Percentiles rank a stretch among this genome's conserved stretches.
phyloP scores from a whole-genome alignment of 2,888 invertebrate genomes.

The Drosophila neonasuta region DNA sequence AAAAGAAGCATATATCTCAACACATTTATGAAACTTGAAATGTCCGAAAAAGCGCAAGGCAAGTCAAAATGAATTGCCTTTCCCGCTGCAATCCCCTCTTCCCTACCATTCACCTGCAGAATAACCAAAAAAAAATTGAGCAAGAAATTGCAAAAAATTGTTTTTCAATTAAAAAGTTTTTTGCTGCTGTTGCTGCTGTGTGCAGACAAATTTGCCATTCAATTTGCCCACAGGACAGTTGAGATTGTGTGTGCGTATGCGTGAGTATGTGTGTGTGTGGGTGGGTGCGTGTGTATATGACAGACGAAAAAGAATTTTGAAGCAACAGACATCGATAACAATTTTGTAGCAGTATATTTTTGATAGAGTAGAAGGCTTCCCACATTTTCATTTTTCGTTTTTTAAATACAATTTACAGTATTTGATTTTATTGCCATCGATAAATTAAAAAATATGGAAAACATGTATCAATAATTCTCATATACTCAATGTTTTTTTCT shows the following conservation, averaged over 20 bases:
- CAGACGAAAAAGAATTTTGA: conserved; percentile 25
- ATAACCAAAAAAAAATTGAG: conserved; percentile 48
- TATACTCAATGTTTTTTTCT: too few relatives aligned
- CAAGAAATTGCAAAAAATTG: conserved; percentile 60
- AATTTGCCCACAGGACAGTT: conserved; percentile 66
- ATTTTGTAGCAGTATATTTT: conserved; percentile 15
- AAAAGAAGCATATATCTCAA: conserved; percentile 48
- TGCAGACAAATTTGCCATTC: conserved; percentile 73
- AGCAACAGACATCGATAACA: conserved; percentile 2
- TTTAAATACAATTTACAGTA: conserved; percentile 3
- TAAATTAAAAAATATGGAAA: background rate
- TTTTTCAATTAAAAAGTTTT: conserved; percentile 75
- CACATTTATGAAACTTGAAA: conserved; percentile 71
- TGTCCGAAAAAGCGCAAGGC: conserved; percentile 31
- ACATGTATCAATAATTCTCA: too few relatives aligned
- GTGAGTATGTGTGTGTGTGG: background rate
- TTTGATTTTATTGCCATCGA: background rate
- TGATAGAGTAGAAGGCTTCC: background rate
- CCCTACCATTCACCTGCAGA: conserved; percentile 12
- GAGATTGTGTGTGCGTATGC: conserved; percentile 9
- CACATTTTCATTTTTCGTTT: background rate
- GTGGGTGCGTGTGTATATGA: conserved; percentile 14
- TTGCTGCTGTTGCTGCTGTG: conserved; percentile 54
- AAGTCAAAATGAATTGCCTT: conserved; percentile 9
- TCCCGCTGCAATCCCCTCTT: background rate